Base-by-base conservation (phyloP, 2,888 invertebrate species). In the Mayetiola destructor region DNA sequence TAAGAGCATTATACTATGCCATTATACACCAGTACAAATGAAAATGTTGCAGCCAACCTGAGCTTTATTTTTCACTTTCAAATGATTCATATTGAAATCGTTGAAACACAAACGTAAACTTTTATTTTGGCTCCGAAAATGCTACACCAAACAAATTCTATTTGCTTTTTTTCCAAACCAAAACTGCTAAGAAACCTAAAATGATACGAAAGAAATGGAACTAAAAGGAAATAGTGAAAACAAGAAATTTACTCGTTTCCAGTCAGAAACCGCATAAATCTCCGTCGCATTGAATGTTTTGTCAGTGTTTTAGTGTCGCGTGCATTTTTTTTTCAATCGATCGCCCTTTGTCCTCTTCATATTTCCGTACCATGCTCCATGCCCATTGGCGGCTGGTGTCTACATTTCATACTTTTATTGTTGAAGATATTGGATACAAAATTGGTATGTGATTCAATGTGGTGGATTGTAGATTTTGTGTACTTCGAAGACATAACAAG, bases 221-320 rank as follows among this genome's bases (percentile, higher is more conserved):
- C n/a, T n/a, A n/a, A n/a, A n/a, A n/a, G n/a, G n/a, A 12, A 39
- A 39, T 6, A 18, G 10, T 18, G 39, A 39, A 39, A 39, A 3
- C 4, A n/a, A n/a, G n/a, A 21, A 42, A 21, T 23, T 42, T 39
- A 39, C 39, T 39, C 39, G 42, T 23, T 23, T 42, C 42, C 14
- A 42, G n/a, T 42, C 42, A 42, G 42, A 23, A 42, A 42, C 21
- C 42, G 23, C 42, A 42, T 42, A 42, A 42, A 42, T 42, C 42
- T 23, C 23, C 42, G 12, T 37, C 3, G n/a, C 37, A 42, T 42
- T 23, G 12, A 21, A 14, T 42, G 23, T 42, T 42, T 42, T 42
- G 42, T 42, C 42, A 42, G 42, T 42, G 23, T 42, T 42, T 42
- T 6, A 32, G 5, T 42, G 42, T 42, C 23, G 21, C 12, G 23